Evolutionary conservation across 1,140 invertebrate species (phyloP), one percentile per base, ranked within the genome.

Genomic region (Anastrepha obliqua): DNA sequence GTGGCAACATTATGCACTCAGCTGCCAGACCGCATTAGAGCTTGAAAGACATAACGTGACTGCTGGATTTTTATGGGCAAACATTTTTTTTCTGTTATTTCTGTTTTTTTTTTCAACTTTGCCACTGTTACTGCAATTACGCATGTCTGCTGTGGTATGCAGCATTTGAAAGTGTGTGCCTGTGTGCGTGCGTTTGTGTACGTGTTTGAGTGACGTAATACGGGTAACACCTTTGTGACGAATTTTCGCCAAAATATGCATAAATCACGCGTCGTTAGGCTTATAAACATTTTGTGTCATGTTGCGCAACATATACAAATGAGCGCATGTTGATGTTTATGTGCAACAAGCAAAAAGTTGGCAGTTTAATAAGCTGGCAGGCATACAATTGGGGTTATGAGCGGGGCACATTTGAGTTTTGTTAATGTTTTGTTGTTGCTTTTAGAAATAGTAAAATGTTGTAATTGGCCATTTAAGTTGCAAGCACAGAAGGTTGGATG

Each of bases 1-100:
- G 74, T 81, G 74, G 74, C 74, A 81, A 81, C 74, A 81, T 81
- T 81, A 81, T 81, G 74, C 74, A 81, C 74, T 81, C 74, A 81
- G 74, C 74, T 81, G 74, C 74, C 74, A 81, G 47, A 17, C 13
- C 17, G 74, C 47, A 81, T 81, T 81, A 81, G 74, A 20, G 74
- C 47, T 17, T n/a, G 17, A 51, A 55, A 81, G 74, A 81, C 74
- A 81, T 81, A 81, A 81, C 74, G 74, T 81, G 74, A 81, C 51
- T 81, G 74, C 44, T n/a, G 51, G 39, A 74, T 74, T 74, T 74
- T 74, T 74, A 74, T 74, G 67, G 67, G 42, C 67, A 74, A 29
- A 17, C 51, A 81, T 8, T n/a, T 0, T 62, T 62, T 62, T 17
- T 62, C 55, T 55, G 6, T 44, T 11, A 55, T 81, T 51, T 51